Evolutionary conservation across 1,140 invertebrate species (phyloP).

Genomic region (Orussus abietinus): DNA sequence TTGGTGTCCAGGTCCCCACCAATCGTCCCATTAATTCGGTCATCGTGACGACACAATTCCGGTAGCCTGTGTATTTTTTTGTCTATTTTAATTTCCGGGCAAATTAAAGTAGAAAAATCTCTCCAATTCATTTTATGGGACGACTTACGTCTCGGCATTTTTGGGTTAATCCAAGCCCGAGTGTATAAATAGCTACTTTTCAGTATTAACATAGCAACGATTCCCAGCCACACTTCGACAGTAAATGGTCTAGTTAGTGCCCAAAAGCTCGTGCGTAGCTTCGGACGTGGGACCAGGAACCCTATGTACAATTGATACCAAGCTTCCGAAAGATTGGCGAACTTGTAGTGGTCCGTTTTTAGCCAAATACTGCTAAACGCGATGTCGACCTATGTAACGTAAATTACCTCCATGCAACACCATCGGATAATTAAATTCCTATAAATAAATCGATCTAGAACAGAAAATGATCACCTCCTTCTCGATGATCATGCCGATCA

Average conservation of each 20-base stretch:
- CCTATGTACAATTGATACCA: constrained; percentile 30
- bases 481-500: constrained; percentile 25
- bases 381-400: constrained; percentile 27
- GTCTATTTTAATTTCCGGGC: too few species aligned
- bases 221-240: constrained; percentile 24
- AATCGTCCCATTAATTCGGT: constrained; percentile 36
- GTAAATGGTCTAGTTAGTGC: constrained; percentile 37
- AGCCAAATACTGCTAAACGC: constrained; percentile 38
- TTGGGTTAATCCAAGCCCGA: constrained; percentile 28
- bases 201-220: constrained; percentile 19
- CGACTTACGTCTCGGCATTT: constrained; percentile 33
- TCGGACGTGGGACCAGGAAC: constrained; percentile 41
- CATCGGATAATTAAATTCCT: background rate
- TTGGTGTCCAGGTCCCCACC: constrained; percentile 31
- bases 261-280: constrained; percentile 34
- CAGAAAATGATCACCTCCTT: constrained; percentile 22
- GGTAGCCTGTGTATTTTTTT: constrained; percentile 30
- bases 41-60: constrained; percentile 26
- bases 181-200: constrained; percentile 23
- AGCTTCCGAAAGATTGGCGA: constrained; percentile 28
- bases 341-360: constrained; percentile 19
- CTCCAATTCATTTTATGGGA: too few species aligned
- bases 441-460: background rate
- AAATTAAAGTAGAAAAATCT: constrained; percentile 7
- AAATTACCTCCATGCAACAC: too few species aligned